Conservation (phyloP, 2,888 invertebrate species). For the Lepas anatifera region DNA sequence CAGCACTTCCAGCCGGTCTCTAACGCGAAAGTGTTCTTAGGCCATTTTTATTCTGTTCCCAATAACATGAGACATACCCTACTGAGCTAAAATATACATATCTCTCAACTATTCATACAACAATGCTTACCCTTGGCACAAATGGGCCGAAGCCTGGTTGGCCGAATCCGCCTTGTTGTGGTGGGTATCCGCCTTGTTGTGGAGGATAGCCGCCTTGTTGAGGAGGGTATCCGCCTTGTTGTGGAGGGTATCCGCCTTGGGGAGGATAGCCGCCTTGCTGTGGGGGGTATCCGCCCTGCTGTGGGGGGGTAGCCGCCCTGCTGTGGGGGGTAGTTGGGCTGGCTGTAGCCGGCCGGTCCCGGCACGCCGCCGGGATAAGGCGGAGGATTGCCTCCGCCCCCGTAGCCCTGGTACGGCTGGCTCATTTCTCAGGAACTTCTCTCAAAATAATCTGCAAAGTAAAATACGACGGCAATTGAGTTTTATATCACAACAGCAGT, state of each 20-base stretch:
- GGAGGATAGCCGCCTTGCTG: slow-evolving; percentile 8
- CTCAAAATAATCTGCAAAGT: neutral
- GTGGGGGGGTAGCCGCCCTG: neutral
- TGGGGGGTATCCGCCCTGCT: neutral
- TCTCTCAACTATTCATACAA: too few species aligned
- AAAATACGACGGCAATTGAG: neutral
- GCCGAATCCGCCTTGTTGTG: slow-evolving; percentile 17
- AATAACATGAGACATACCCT: too few species aligned
- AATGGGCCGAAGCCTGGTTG: slow-evolving; percentile 6
- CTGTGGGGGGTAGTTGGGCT: neutral
- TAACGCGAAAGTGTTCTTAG: too few species aligned
- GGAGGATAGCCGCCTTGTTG: slow-evolving; percentile 16
- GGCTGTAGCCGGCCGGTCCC: neutral
- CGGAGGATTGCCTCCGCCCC: neutral
- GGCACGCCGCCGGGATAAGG: neutral
- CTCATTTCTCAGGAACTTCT: neutral
- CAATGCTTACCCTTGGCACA: slow-evolving; percentile 6
- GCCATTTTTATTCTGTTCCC: too few species aligned
- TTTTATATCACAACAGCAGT: too few species aligned
- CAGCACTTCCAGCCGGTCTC: too few species aligned
- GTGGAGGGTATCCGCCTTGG: slow-evolving; percentile 8
- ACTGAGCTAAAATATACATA: too few species aligned
- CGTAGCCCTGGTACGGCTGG: neutral
- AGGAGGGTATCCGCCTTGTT: slow-evolving; percentile 9
- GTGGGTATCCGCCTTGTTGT: slow-evolving; percentile 2